Evolutionary conservation across 2,113 vertebrate species (phyloP).

Genomic region (Lethenteron camtschaticum): DNA sequence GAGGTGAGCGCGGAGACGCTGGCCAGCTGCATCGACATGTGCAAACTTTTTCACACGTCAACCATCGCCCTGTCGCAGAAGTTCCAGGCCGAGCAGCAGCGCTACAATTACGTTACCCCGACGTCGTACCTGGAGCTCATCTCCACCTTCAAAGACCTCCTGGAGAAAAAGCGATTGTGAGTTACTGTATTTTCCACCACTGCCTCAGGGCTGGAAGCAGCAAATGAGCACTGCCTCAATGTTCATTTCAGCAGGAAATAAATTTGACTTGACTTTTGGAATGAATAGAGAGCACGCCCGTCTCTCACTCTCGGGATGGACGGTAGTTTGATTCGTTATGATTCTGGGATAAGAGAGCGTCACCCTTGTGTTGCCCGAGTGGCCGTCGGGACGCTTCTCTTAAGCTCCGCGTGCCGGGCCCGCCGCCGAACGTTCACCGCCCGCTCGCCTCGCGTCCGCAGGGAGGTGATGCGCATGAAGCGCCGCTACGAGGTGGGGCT

Average conservation of each 20-base stretch:
- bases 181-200: slow-evolving; percentile 8
- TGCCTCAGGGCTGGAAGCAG: too few relatives aligned
- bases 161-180: slow-evolving; percentile 46
- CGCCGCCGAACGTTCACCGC: too few relatives aligned
- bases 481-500: slow-evolving; percentile 52
- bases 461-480: slow-evolving; percentile 55
- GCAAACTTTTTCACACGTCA: slow-evolving; percentile 59
- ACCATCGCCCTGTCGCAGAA: slow-evolving; percentile 35
- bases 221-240: too few relatives aligned
- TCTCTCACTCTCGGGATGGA: too few relatives aligned
- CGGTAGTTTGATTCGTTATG: too few relatives aligned
- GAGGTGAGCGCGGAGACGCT: slow-evolving; percentile 44
- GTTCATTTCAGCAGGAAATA: too few relatives aligned
- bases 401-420: too few relatives aligned
- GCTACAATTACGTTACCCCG: slow-evolving; percentile 66
- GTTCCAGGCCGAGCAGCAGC: slow-evolving; percentile 41
- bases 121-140: slow-evolving; percentile 75
- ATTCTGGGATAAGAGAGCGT: too few relatives aligned
- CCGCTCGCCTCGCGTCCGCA: slow-evolving; percentile 15
- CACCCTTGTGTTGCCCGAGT: too few relatives aligned
- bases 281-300: too few relatives aligned
- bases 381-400: too few relatives aligned
- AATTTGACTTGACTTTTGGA: too few relatives aligned
- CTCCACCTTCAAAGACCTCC: slow-evolving; percentile 52
- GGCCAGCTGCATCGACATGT: slow-evolving; percentile 56